Conservation (phyloP, 2,888 invertebrate genomes). For the Stenurella melanura region DNA sequence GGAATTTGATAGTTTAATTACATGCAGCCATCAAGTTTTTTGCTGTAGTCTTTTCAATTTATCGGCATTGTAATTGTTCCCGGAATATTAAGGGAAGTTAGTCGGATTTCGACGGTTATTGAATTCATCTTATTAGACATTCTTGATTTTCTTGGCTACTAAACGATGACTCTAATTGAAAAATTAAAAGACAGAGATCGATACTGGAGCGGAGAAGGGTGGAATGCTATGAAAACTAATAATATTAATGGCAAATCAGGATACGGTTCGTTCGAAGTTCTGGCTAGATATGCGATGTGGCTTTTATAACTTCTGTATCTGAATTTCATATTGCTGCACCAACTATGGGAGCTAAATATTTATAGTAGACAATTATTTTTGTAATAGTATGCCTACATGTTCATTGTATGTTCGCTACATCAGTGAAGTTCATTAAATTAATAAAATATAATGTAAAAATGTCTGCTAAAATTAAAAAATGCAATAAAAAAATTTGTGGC, state of each 20-base stretch:
- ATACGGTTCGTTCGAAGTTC: background rate
- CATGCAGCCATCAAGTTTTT: slow-evolving; percentile 40
- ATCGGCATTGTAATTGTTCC: slow-evolving; percentile 55
- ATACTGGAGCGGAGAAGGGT: background rate
- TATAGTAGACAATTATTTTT: no score
- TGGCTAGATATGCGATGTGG: no score
- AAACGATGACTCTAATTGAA: slow-evolving; percentile 24
- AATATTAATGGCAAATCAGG: background rate
- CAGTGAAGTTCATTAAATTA: no score
- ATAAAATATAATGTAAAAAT: no score
- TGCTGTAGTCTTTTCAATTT: slow-evolving; percentile 48
- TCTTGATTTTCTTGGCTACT: slow-evolving; percentile 40
- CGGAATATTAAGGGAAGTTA: slow-evolving; percentile 52
- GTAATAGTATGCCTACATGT: no score
- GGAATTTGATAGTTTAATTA: slow-evolving; percentile 57
- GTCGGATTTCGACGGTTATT: slow-evolving; percentile 54
- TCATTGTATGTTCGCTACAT: no score
- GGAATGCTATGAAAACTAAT: background rate
- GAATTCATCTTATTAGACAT: slow-evolving; percentile 54
- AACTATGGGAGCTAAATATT: no score
- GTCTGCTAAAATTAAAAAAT: no score
- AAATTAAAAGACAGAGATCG: slow-evolving; percentile 14
- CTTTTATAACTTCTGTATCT: no score
- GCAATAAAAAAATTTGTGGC: no score
- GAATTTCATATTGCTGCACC: no score